Evolutionary conservation across 2,797 vertebrate species (phyloP), one percentile per base, ranked within the genome.

Genomic region (Microtus agrestis): DNA sequence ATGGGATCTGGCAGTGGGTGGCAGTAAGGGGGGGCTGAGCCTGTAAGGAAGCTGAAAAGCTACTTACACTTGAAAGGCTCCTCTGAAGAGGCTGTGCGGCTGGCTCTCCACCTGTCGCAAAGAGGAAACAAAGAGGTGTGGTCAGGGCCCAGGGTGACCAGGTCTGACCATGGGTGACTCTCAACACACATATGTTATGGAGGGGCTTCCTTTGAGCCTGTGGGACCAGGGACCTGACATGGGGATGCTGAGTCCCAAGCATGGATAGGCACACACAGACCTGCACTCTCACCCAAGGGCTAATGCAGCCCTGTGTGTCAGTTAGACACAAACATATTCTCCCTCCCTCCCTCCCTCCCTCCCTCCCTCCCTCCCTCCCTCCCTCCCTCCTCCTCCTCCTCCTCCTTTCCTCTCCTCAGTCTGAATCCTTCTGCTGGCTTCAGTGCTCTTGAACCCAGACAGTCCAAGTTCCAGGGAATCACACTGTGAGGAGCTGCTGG

Each of bases 31-130:
- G 56, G 67, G 25, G 31, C 14, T 3, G 0, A 14, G 1, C 9
- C 51, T 9, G 1, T 0, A 1, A 48, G 23, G 40, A 74, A 77
- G 51, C 56, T 29, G 74, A 96, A 97, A 86, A 82, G 95, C 95
- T 98, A 99, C 98, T 99, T 98, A 98, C 98, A 88, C 97, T 98
- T 98, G 97, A 97, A 97, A 97, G 94, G 98, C 94, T 98, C 97
- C 98, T 97, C 95, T 97, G 98, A 97, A 97, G 88, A 89, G 95
- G 94, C 97, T 97, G 98, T 92, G 92, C 94, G 89, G 98, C 95
- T 97, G 98, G 85, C 73, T 98, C 95, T 98, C 98, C 77, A 91
- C 98, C 98, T 98, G 95, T 94, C 94, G 89, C 56, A 51, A 67
- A 34, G 37, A 25, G 63, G 67, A 97, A 96, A 90, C 95, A 95